These are phyloP conservation scores for Apodemia duryi DNA, from an alignment of 2,888 invertebrate genomes.

Conservation along the genomic window DNA sequence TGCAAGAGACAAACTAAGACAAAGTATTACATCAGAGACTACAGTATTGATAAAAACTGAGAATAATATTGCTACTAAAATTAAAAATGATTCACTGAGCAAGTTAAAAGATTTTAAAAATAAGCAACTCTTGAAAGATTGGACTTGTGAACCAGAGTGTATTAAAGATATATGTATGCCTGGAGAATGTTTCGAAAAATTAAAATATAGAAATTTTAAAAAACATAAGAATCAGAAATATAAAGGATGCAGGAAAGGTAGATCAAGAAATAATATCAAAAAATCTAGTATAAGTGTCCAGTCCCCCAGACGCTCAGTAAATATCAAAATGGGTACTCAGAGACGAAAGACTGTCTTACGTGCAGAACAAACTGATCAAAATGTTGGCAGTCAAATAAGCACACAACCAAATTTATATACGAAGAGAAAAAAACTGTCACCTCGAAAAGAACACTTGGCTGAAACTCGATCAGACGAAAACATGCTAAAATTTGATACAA, in stretches of 20 bases:
- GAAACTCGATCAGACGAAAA: not conserved
- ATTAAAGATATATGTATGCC: conserved; percentile 36
- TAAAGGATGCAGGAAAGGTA: conserved; percentile 1
- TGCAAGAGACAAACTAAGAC: not conserved
- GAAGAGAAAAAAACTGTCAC: not conserved
- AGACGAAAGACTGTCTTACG: not conserved
- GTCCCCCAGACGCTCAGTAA: not conserved
- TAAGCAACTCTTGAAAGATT: conserved; percentile 36
- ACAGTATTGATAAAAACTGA: not conserved
- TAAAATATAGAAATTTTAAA: conserved; percentile 29
- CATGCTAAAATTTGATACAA: not conserved
- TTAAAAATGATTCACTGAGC: conserved; percentile 45
- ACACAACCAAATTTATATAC: not conserved
- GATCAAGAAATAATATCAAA: not conserved
- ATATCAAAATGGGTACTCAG: not conserved
- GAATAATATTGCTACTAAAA: conserved; percentile 17
- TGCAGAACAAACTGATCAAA: not conserved
- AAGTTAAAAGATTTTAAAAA: conserved; percentile 39
- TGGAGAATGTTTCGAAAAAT: conserved; percentile 38
- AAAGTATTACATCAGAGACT: not conserved
- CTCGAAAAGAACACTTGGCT: not conserved
- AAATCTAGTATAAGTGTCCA: not conserved
- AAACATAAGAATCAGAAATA: conserved; percentile 16
- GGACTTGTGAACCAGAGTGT: conserved; percentile 38
- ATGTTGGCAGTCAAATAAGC: not conserved